Base-by-base conservation (phyloP, 2,888 invertebrate genomes). In the Dysmachus trigonus region DNA sequence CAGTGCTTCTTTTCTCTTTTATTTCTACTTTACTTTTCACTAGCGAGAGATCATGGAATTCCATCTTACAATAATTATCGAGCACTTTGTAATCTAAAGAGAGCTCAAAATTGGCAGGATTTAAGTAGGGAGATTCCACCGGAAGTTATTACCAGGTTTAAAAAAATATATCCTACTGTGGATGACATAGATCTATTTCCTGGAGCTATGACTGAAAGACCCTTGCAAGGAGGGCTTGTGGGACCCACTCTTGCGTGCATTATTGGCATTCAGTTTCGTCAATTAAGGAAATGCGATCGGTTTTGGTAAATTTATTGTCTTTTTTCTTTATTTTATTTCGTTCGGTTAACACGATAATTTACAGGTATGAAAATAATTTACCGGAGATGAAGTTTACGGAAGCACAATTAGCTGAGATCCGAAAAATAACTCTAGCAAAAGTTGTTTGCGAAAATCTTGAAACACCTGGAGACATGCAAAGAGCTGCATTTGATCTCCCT, bases 131-230 rank as follows among this genome's bases (percentile, higher is more conserved):
- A 98, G 92, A 96, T 98, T 89, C 96, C 97, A 31, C 95, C 95
- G 87, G 97, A 97, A 92, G 96, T 96, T 18, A 96, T 96, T 89
- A 94, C 95, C 81, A 91, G 92, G n/a, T 94, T 97, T 90, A 96
- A 96, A 92, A 94, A 96, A 87, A 95, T 97, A 87, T 97, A 97
- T 91, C 94, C 96, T 0, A 96, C 96, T 1, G 98, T 98, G 0
- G 98, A 99, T 90, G 99, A 99, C 91, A 97, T 99, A 86, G 98
- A 99, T 92, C 93, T 99, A 2, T 99, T 99, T 94, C 97, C 98
- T 0, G 99, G 98, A 30, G 97, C 98, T 1, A 96, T 99, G 95
- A 96, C 97, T 89, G 96, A 97, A 91, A 93, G 96, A 77, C 96
- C 97, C 0, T 93, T 98, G 6, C 97, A 97, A 90, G 98, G 98